These are phyloP conservation scores for Anguilla rostrata DNA, from an alignment of 2,113 vertebrate species.

Conservation along the genomic window DNA sequence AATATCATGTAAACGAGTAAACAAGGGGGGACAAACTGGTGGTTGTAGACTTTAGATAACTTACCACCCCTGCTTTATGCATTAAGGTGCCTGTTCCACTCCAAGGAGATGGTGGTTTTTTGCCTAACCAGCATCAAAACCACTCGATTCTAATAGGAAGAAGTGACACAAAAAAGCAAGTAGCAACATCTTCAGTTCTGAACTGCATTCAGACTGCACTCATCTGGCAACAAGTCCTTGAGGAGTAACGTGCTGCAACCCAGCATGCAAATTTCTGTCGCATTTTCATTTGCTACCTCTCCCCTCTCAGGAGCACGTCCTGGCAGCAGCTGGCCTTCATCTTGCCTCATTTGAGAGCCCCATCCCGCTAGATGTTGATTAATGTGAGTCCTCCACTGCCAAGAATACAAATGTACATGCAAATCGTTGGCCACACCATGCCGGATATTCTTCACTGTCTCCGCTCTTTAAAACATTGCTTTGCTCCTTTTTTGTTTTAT, in stretches of 20 bases:
- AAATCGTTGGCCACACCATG: neutral
- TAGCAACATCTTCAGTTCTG: neutral
- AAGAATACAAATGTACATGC: conserved; percentile 11
- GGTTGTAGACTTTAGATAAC: no score
- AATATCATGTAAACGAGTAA: no score
- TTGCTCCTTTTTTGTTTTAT: no score
- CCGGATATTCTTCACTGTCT: neutral
- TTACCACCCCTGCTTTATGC: neutral
- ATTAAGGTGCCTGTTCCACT: neutral
- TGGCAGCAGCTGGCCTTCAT: conserved; percentile 22
- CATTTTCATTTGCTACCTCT: conserved; percentile 7
- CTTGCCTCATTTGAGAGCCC: conserved; percentile 15
- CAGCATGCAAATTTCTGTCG: conserved; percentile 6
- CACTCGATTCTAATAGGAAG: neutral
- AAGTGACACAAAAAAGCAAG: neutral
- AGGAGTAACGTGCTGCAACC: neutral
- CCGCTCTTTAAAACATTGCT: neutral
- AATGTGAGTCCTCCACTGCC: conserved; percentile 3
- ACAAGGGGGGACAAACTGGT: no score
- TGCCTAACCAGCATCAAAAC: neutral
- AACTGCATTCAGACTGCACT: neutral
- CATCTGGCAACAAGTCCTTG: conserved; percentile 6
- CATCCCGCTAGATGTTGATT: conserved; percentile 14
- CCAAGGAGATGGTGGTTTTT: neutral
- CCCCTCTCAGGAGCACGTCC: neutral